These are phyloP conservation scores for Hemiscyllium ocellatum DNA, from an alignment of 2,113 vertebrate species.

Conservation along the genomic window DNA sequence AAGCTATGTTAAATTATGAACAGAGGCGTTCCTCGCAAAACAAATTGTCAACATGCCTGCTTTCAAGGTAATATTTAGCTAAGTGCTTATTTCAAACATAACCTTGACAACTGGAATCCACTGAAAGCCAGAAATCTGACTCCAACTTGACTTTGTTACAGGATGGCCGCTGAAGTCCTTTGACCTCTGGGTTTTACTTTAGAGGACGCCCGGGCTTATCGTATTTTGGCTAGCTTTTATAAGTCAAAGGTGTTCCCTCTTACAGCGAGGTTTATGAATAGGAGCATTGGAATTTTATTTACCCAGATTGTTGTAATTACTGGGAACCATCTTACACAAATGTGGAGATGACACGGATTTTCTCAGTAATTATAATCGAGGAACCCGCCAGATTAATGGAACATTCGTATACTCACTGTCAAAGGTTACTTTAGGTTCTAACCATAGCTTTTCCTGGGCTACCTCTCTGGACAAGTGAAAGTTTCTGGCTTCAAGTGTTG, in stretches of 20 bases:
- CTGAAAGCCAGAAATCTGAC: background rate
- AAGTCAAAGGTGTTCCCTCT: constrained; percentile 15
- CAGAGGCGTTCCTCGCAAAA: background rate
- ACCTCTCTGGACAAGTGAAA: background rate
- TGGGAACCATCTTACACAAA: background rate
- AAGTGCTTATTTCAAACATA: constrained; percentile 27
- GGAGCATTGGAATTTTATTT: background rate
- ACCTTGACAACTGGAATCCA: background rate
- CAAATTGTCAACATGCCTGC: constrained; percentile 35
- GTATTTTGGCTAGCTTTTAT: background rate
- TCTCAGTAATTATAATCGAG: background rate
- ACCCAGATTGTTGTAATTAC: background rate
- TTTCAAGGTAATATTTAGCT: constrained; percentile 36
- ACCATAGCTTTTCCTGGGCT: background rate
- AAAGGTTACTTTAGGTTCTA: background rate
- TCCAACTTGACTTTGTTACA: background rate
- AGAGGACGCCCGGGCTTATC: background rate
- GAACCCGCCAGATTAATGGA: background rate
- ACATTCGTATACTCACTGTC: background rate
- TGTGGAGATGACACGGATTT: background rate
- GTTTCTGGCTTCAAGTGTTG: background rate
- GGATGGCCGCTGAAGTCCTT: background rate
- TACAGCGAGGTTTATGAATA: background rate
- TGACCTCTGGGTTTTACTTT: background rate
- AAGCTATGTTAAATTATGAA: constrained; percentile 29